phyloP scores from a whole-genome alignment of 1,140 invertebrate species.

The Listronotus oregonensis region DNA sequence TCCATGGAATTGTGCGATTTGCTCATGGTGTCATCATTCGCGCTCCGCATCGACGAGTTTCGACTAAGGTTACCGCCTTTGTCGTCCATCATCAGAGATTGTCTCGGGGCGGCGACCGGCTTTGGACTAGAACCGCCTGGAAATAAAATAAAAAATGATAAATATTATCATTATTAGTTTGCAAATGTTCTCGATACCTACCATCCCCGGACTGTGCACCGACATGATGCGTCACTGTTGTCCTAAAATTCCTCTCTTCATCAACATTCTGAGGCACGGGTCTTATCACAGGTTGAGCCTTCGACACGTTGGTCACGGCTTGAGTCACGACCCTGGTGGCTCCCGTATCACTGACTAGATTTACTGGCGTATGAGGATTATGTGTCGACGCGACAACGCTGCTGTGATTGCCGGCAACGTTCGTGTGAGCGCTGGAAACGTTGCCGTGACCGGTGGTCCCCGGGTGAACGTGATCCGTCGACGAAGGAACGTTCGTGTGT shows the following conservation, averaged over 20 bases:
- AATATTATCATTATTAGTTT: constrained; percentile 1
- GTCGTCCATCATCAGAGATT: constrained; percentile 23
- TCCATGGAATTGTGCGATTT: constrained; percentile 25
- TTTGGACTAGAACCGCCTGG: constrained; percentile 29
- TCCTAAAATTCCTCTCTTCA: constrained; percentile 38
- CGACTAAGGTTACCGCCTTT: constrained; percentile 19
- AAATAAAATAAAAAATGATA: neutral
- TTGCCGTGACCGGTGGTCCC: neutral
- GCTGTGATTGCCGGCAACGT: neutral
- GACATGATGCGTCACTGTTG: constrained; percentile 34
- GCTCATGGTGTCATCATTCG: constrained; percentile 29
- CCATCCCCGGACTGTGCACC: constrained; percentile 5
- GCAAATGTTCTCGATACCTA: neutral
- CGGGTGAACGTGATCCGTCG: neutral
- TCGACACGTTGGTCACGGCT: constrained; percentile 58
- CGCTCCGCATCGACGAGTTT: constrained; percentile 28
- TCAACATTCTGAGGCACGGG: constrained; percentile 52
- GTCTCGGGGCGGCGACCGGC: constrained; percentile 46
- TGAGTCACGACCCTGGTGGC: constrained; percentile 18
- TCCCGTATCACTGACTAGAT: constrained; percentile 3
- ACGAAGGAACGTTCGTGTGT: too few species aligned
- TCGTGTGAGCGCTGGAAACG: neutral
- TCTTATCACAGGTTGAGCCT: constrained; percentile 58
- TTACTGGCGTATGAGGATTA: neutral
- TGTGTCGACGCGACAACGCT: neutral